Evolutionary conservation across 2,113 vertebrate genomes (phyloP).

Genomic region (Mustela lutreola): DNA sequence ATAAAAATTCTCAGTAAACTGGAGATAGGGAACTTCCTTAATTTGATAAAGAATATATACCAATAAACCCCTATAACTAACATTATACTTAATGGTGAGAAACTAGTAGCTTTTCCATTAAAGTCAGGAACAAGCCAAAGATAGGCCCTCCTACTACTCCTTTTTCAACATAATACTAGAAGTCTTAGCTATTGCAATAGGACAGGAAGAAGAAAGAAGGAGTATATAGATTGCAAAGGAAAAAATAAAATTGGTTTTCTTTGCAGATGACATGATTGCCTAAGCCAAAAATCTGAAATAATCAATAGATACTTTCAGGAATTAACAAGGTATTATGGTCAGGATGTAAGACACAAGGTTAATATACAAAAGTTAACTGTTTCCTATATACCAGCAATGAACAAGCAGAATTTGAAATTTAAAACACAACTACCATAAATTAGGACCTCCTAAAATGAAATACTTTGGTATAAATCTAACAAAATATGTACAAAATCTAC

Average conservation of each 20-base stretch:
- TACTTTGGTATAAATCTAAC: background rate
- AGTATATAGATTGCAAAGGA: background rate
- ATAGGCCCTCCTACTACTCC: background rate
- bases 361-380: background rate
- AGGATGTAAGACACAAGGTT: background rate
- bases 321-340: background rate
- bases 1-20: background rate
- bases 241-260: constrained; percentile 10
- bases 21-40: background rate
- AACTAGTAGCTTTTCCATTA: constrained; percentile 1
- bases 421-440: background rate
- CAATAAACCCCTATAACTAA: background rate
- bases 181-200: background rate
- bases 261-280: background rate
- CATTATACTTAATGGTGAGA: background rate
- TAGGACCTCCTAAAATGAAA: background rate
- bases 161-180: background rate
- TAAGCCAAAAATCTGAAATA: background rate
- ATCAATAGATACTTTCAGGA: background rate
- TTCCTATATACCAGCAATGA: background rate
- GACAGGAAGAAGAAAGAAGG: background rate
- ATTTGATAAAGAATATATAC: constrained; percentile 10
- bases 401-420: constrained; percentile 21
- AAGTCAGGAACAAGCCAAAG: background rate
- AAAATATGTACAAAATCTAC: background rate